Evolutionary conservation across 2,797 vertebrate genomes (phyloP).

Genomic region (Mycteria americana): DNA sequence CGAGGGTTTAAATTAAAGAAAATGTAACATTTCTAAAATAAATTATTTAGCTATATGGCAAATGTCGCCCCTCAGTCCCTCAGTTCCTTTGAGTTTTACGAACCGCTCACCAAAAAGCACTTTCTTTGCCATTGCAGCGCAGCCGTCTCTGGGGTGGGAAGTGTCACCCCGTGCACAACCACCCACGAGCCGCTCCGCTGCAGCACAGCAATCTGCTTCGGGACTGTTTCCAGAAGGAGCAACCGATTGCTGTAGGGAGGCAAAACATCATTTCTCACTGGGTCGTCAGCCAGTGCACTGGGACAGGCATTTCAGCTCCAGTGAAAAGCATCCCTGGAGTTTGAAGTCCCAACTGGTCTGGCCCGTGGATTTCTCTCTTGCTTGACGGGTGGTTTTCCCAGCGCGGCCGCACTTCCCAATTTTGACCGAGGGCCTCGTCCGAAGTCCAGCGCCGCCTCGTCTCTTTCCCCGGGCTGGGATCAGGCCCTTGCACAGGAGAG

Average conservation of each 20-base stretch:
- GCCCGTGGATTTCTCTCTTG: background rate
- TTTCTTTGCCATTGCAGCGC: background rate
- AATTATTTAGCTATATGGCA: background rate
- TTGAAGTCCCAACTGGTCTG: background rate
- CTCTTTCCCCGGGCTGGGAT: background rate
- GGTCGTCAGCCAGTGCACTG: background rate
- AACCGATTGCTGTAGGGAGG: background rate
- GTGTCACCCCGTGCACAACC: background rate
- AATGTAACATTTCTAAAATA: slow-evolving; percentile 1
- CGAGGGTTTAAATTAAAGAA: slow-evolving; percentile 22
- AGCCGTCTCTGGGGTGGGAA: background rate
- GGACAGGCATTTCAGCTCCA: background rate
- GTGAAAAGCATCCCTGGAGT: background rate
- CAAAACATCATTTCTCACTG: background rate
- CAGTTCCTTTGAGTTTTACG: background rate
- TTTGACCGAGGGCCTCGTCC: background rate
- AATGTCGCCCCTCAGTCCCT: background rate
- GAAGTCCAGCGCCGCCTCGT: background rate
- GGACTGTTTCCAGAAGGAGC: background rate
- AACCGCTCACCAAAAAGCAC: background rate
- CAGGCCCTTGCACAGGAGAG: background rate
- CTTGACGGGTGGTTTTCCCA: background rate
- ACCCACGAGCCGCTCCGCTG: rapidly evolving
- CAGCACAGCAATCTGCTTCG: background rate
- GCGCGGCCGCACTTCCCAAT: background rate